Conservation (phyloP, 2,888 invertebrate species). For the Papilio demoleus region DNA sequence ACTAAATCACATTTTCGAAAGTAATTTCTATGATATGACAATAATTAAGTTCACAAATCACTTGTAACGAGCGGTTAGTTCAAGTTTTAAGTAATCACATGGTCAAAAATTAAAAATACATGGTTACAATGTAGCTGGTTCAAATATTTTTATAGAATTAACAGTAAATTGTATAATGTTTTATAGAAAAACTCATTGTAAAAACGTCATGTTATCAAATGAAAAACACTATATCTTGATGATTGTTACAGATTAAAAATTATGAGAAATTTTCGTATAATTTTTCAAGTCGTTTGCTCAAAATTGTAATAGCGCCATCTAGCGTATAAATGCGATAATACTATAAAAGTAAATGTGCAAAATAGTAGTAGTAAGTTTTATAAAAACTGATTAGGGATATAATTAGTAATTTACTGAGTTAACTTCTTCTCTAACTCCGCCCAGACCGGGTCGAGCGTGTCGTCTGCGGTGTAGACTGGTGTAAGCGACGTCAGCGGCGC, state of each 20-base stretch:
- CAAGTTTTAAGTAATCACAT: neutral
- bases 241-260: neutral
- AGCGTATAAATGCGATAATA: neutral
- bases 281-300: neutral
- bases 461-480: constrained; percentile 42
- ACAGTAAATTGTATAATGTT: neutral
- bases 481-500: constrained; percentile 50
- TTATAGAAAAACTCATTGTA: neutral
- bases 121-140: too few species aligned
- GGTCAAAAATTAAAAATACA: constrained; percentile 14
- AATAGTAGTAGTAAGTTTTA: neutral
- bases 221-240: neutral
- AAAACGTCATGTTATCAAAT: neutral
- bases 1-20: neutral
- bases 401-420: constrained; percentile 44
- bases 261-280: neutral
- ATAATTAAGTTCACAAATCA: neutral
- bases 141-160: too few species aligned
- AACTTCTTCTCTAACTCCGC: constrained; percentile 70
- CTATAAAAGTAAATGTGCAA: neutral
- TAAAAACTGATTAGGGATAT: neutral
- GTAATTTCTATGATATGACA: neutral
- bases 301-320: constrained; percentile 8
- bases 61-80: neutral
- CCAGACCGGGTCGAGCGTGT: constrained; percentile 67